A percentile compares a stretch with the other conserved stretches of the same genome.
phyloP scores from a whole-genome alignment of 1,140 invertebrate genomes.

The Triops longicaudatus region DNA sequence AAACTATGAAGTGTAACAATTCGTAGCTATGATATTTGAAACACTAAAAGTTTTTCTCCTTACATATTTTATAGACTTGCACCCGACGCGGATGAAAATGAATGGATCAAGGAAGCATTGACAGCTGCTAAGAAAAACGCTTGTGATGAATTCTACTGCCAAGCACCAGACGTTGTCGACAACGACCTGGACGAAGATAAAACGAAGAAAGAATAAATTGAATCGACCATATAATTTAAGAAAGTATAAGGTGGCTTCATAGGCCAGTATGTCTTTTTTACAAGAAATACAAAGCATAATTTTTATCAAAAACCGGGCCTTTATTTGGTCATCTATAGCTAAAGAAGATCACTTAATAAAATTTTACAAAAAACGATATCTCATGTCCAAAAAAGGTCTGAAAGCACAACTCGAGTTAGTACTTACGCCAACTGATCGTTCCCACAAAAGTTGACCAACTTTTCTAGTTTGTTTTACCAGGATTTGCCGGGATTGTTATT shows the following conservation, averaged over 20 bases:
- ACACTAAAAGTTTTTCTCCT: not conserved
- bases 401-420: too few species aligned
- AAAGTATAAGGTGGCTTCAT: not conserved
- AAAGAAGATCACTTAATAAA: too few species aligned
- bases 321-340: not conserved
- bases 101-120: slow-evolving; percentile 27
- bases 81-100: slow-evolving; percentile 28
- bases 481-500: too few species aligned
- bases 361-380: too few species aligned
- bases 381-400: too few species aligned
- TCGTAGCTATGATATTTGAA: not conserved
- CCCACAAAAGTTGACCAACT: too few species aligned
- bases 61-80: slow-evolving; percentile 20
- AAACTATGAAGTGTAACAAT: too few species aligned
- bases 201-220: not conserved
- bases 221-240: not conserved
- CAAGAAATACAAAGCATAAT: slow-evolving; percentile 6
- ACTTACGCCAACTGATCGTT: too few species aligned
- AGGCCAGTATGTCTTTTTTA: not conserved
- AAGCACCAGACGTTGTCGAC: slow-evolving; percentile 1
- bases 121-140: slow-evolving; percentile 28
- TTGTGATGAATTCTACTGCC: slow-evolving; percentile 29
- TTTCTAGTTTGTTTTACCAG: too few species aligned
- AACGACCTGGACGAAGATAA: slow-evolving; percentile 19
- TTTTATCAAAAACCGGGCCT: not conserved